A percentile compares a stretch with the other conserved stretches of the same genome.
These are phyloP conservation scores for Gonocerus acuteangulatus DNA, from an alignment of 2,888 invertebrate genomes.

Conservation along the genomic window DNA sequence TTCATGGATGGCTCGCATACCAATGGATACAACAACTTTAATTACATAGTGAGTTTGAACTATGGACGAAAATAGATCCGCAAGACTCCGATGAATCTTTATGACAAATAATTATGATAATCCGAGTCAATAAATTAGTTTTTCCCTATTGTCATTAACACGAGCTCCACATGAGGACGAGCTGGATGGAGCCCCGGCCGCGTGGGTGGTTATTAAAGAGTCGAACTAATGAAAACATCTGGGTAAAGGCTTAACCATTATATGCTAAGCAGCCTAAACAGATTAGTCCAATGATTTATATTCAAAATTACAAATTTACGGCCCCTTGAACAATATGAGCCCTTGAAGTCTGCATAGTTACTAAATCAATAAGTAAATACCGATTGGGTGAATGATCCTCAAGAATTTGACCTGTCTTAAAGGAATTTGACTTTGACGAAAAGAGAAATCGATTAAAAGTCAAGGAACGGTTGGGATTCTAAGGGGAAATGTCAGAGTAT, in stretches of 20 bases:
- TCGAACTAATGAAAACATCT: conserved; percentile 12
- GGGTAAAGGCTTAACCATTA: neutral
- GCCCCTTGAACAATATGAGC: neutral
- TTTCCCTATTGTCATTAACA: conserved; percentile 3
- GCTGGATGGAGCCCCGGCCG: neutral
- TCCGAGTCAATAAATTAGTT: conserved; percentile 19
- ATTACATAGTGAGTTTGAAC: conserved; percentile 3
- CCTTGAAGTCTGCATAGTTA: too few species aligned
- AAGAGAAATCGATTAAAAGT: too few species aligned
- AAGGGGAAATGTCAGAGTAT: too few species aligned
- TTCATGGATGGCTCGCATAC: conserved; percentile 11
- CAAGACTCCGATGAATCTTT: conserved; percentile 15
- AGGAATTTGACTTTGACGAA: too few species aligned
- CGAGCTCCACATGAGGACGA: neutral
- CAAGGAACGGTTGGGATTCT: too few species aligned
- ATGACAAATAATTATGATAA: conserved; percentile 27
- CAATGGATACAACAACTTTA: neutral
- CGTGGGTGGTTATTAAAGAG: conserved; percentile 13
- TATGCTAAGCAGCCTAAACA: conserved; percentile 8
- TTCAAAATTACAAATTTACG: conserved; percentile 1
- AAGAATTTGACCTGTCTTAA: too few species aligned
- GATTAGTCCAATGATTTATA: neutral
- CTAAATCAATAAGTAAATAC: too few species aligned
- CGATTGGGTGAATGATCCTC: too few species aligned
- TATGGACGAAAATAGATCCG: neutral